Base-by-base conservation (phyloP, 1,140 invertebrate genomes). In the Drosophila tsacasi region DNA sequence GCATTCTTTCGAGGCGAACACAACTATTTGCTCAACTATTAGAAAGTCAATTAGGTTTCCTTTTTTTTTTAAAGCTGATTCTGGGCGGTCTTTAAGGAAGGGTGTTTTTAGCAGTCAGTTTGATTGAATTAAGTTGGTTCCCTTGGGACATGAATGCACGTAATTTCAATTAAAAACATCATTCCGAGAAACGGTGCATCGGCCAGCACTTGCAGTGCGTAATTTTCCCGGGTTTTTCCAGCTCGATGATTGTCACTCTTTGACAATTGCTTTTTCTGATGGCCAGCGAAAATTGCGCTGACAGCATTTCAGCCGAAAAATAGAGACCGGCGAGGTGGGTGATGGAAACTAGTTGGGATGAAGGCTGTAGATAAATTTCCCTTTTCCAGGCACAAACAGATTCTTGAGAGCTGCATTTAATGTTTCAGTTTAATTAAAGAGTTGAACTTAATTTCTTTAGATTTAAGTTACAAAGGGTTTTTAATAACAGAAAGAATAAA, bases 21-120 rank as follows among this genome's bases (percentile, higher is more conserved):
- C 40, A 85, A 85, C 78, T 84, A 84, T 84, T 81, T 81, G 57
- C 57, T 3, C 12, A 84, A 85, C 82, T 85, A 84, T 84, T 85
- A 69, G 54, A 81, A 85, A 84, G 82, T 84, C 82, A 84, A 84
- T 84, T 85, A 81, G 77, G 63, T 80, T 76, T 42, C 15, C 5
- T n/a, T 55, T 32, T 15, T 8, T 32, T 35, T 37, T 21, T 23
- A 8, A 52, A 52, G 50, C n/a, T 17, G 15, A 23, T 9, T 12
- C 50, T 27, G 23, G 12, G 15, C 9, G 21, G 37, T 13, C 25
- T 71, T 59, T 42, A 59, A 49, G 47, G 30, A 23, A 32, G 49
- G 9, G 23, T 9, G 35, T 46, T 32, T 17, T 5, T 10, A 30
- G 49, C 15, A 0, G 13, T 19, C 32, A n/a, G 8, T 54, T 40